phyloP scores from a whole-genome alignment of 2,113 vertebrate species.

The Laticauda colubrina region DNA sequence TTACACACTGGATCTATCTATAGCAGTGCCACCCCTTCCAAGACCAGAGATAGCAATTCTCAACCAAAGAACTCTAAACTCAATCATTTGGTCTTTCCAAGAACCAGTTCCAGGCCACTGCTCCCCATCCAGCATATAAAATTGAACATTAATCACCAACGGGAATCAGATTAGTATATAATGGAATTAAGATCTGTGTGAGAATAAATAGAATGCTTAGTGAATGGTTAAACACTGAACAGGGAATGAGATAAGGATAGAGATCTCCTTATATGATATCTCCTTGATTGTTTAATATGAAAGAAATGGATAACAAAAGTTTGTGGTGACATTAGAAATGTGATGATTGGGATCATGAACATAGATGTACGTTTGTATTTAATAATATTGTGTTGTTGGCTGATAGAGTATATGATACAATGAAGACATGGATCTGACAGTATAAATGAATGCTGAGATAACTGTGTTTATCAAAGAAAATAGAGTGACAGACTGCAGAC shows the following conservation, averaged over 20 bases:
- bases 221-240: neutral
- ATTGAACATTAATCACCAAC: neutral
- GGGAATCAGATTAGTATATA: neutral
- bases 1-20: neutral
- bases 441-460: neutral
- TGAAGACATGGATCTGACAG: neutral
- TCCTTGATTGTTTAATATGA: neutral
- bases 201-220: neutral
- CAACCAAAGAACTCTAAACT: neutral
- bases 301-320: neutral
- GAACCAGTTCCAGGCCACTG: neutral
- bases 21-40: neutral
- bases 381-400: neutral
- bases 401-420: neutral
- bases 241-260: neutral
- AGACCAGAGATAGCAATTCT: neutral
- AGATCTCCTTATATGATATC: neutral
- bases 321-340: neutral
- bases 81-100: neutral
- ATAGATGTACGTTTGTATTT: neutral
- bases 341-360: neutral
- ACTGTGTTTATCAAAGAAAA: neutral
- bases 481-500: neutral
- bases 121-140: neutral
- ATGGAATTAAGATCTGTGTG: neutral